A percentile compares a stretch with the other conserved stretches of the same genome.
phyloP scores from a whole-genome alignment of 2,113 vertebrate genomes.

The Lipophrys pholis region DNA sequence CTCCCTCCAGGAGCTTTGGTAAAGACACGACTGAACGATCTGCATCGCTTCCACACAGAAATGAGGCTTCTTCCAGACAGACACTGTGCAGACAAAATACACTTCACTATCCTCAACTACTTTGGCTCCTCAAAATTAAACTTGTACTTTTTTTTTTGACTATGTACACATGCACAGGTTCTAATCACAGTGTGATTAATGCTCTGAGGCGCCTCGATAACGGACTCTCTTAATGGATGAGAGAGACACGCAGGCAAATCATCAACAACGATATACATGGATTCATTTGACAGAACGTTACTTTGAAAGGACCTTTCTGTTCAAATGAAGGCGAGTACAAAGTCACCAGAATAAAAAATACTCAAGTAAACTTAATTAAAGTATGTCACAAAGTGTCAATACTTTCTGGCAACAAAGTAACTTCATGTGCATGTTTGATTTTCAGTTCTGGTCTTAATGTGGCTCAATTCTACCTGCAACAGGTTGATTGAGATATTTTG shows the following conservation, averaged over 20 bases:
- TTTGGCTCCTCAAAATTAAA: conserved; percentile 16
- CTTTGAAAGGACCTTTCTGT: too few relatives aligned
- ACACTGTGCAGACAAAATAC: conserved; percentile 23
- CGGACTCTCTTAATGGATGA: conserved; percentile 64
- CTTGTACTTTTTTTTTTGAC: not conserved
- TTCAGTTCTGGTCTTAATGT: too few relatives aligned
- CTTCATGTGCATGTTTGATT: too few relatives aligned
- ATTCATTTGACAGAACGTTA: too few relatives aligned
- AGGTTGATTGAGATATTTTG: too few relatives aligned
- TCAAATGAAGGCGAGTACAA: too few relatives aligned
- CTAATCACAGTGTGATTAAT: conserved; percentile 62
- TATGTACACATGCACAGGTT: not conserved
- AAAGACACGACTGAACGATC: conserved; percentile 28
- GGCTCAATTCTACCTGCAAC: too few relatives aligned
- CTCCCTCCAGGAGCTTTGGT: conserved; percentile 38
- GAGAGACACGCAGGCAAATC: conserved; percentile 52
- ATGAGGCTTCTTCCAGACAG: not conserved
- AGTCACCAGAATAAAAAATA: too few relatives aligned
- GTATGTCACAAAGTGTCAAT: too few relatives aligned
- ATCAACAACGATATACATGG: too few relatives aligned
- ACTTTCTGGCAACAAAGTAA: too few relatives aligned
- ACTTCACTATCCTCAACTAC: not conserved
- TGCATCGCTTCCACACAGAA: conserved; percentile 18
- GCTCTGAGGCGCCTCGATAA: conserved; percentile 49
- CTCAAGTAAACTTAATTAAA: too few relatives aligned